Evolutionary conservation across 2,113 vertebrate genomes (phyloP).

Genomic region (Glaucidium brasilianum): DNA sequence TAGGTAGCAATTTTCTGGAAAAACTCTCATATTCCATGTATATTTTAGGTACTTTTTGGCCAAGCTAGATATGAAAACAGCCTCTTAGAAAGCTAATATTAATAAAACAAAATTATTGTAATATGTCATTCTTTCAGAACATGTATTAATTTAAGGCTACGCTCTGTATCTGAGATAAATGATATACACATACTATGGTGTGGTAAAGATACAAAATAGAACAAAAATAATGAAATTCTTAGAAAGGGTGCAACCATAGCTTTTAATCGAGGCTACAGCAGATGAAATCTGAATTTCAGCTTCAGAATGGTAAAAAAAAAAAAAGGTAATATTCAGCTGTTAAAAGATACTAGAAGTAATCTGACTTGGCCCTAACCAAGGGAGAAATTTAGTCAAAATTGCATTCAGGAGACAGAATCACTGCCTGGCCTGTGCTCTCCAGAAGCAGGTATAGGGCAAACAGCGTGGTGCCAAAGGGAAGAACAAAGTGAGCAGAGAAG

Average conservation of each 20-base stretch:
- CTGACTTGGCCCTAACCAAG: not conserved
- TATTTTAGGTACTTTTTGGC: not conserved
- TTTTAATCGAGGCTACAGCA: not conserved
- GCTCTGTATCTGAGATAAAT: not conserved
- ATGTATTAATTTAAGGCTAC: not conserved
- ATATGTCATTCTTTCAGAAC: not conserved
- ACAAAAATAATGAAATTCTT: not conserved
- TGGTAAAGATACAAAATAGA: not conserved
- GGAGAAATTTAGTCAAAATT: not conserved
- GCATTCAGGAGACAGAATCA: not conserved
- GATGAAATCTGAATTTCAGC: not conserved
- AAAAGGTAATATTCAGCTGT: not conserved
- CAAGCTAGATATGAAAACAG: not conserved
- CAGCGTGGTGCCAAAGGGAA: not conserved
- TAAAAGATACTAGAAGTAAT: not conserved
- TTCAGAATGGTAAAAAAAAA: not conserved
- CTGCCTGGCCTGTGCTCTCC: not conserved
- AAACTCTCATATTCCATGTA: not conserved
- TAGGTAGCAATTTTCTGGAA: slow-evolving; percentile 32
- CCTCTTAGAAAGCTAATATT: not conserved
- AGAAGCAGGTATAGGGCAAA: not conserved
- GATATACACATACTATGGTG: no score
- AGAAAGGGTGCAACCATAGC: not conserved
- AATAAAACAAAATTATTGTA: not conserved
- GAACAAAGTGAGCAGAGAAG: not conserved